Percentiles rank a stretch among this genome's conserved stretches.
Evolutionary conservation across 92 coral and sea anemone species (phyloP).

Genomic region (Zoanthus gigantus): DNA sequence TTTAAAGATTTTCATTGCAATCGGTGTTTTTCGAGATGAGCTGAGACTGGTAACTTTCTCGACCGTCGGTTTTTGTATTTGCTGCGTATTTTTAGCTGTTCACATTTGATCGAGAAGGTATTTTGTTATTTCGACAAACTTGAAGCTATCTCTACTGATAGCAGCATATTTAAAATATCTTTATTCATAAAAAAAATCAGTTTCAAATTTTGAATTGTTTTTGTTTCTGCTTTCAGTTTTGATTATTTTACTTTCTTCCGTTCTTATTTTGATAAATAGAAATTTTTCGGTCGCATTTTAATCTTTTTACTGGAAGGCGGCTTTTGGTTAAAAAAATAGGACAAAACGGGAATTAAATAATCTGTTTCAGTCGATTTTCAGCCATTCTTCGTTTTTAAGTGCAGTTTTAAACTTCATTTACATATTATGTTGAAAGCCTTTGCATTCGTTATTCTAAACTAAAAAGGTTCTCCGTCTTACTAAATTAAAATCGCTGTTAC

Average conservation of each 20-base stretch:
- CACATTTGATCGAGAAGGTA: too few species aligned
- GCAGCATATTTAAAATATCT: not conserved
- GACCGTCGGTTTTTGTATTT: too few species aligned
- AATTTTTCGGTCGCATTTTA: too few species aligned
- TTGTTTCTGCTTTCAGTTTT: not conserved
- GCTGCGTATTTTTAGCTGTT: too few species aligned
- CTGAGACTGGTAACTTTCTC: not conserved
- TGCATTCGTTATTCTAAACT: too few species aligned
- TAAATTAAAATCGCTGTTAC: too few species aligned
- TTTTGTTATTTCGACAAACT: too few species aligned
- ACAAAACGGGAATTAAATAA: not conserved
- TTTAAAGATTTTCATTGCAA: not conserved
- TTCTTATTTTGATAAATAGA: too few species aligned
- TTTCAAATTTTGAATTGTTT: not conserved
- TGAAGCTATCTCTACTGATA: not conserved
- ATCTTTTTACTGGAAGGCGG: too few species aligned
- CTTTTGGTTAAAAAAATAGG: too few species aligned
- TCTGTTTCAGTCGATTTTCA: not conserved
- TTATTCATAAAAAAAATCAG: not conserved
- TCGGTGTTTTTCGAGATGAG: not conserved
- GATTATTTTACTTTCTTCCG: not conserved
- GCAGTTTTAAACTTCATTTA: not conserved
- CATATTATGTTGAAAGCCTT: too few species aligned
- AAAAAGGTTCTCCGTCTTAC: too few species aligned
- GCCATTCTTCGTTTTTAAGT: not conserved